Evolutionary conservation across 2,888 invertebrate species (phyloP), one percentile per base, ranked within the genome.

Genomic region (Apocheima hispidaria): DNA sequence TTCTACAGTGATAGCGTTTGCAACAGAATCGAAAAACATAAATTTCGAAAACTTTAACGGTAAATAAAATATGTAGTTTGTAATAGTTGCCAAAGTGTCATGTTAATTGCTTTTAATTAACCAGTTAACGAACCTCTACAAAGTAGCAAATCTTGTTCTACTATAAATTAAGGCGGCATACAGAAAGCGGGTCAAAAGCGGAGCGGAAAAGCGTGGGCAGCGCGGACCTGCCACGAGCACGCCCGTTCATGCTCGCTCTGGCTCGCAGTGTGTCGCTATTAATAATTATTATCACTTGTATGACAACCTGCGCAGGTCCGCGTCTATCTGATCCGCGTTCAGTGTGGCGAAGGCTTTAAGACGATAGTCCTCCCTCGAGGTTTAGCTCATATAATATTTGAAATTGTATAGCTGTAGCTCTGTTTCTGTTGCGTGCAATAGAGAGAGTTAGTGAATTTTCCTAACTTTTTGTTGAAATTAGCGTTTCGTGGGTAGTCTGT

Each of bases 91-190:
- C 16, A 23, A 30, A 30, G 20, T 14, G 9, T 26, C 43, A 7
- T 20, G 20, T 23, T 20, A 50, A 50, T 43, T 36, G 26, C 21
- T 20, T 20, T 33, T 28, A 40, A 23, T 36, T 30, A 40, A 20
- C 41, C 18, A 28, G 38, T 12, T 4, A 46, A 55, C 36, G 0
- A 43, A 44, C 23, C n/a, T 18, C 12, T 51, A 52, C 38, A 35
- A 35, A 18, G 52, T 53, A 35, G 52, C 20, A n/a, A 53, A 35
- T 35, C 30, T 58, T 43, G 43, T 48, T 12, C 35, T 40, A 30
- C 10, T 51, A 28, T 44, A 20, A n/a, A 18, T 18, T 20, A 18
- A 12, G 46, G n/a, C 18, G 16, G 5, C 18, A 12, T 33, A 30
- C 28, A 30, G 30, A 18, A 20, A 46, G 26, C 30, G 10, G 7